Percentiles rank a stretch among this genome's conserved stretches.
These are phyloP conservation scores for Stomatorhinus walkeri DNA, from an alignment of 2,797 vertebrate genomes.

Conservation along the genomic window DNA sequence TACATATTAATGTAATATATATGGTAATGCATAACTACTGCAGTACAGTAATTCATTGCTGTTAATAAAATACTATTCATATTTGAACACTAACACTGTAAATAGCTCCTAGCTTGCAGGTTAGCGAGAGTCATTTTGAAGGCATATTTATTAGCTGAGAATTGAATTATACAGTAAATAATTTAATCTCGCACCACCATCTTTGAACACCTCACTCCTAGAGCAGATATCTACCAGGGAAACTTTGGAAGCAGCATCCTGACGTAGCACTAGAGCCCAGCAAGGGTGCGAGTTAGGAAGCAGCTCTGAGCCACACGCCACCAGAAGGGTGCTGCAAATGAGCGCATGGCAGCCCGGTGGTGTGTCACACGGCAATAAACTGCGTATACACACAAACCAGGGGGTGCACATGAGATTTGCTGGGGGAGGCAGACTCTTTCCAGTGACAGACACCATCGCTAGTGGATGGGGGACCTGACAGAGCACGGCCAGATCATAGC, in stretches of 20 bases:
- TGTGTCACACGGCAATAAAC: background rate
- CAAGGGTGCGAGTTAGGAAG: background rate
- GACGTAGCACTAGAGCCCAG: background rate
- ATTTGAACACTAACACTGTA: background rate
- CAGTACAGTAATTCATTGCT: background rate
- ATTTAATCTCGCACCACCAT: background rate
- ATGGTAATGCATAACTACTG: background rate
- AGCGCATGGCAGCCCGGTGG: background rate
- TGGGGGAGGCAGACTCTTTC: background rate
- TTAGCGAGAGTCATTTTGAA: background rate
- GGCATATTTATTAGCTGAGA: background rate
- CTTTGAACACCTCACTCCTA: background rate
- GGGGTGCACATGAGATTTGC: background rate
- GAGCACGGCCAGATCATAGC: background rate
- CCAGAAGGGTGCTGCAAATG: background rate
- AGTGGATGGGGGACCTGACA: background rate
- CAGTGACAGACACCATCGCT: background rate
- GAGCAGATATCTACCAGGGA: background rate
- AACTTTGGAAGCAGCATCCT: background rate
- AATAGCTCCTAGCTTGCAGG: background rate
- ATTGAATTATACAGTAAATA: background rate
- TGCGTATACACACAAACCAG: background rate
- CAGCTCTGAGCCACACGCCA: background rate
- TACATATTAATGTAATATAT: background rate
- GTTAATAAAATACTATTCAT: background rate